Evolutionary conservation across 2,113 vertebrate genomes (phyloP), one percentile per base, ranked within the genome.

Genomic region (Arothron firmamentum): DNA sequence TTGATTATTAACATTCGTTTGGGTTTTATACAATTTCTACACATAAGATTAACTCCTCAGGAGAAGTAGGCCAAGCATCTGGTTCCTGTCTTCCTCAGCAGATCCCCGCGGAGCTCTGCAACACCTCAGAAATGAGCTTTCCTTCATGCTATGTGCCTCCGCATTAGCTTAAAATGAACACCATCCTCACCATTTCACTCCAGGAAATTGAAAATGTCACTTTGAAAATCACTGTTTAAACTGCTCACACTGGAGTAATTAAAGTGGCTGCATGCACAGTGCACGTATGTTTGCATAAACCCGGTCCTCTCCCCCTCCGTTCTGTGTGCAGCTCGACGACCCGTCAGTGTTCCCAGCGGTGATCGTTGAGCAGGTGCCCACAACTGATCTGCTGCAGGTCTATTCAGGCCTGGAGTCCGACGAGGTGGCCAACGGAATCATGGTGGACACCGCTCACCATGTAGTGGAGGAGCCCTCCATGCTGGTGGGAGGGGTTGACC

Each of bases 321-420:
- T 75, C 43, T 75, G 65, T 55, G 8, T 63, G 23, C 76, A 94
- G 93, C 87, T 94, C 76, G 93, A 95, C 34, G 93, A 94, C 78
- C 93, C 93, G 2, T 92, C 92, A 1, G 92, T 93, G 56, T 95
- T 94, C 74, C 93, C 93, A 31, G 92, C 93, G 0, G 92, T 93
- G 67, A 94, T 95, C 2, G 93, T 94, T 55, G 93, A 95, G 78
- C 93, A 93, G 79, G 90, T 94, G 31, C 93, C 93, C 0, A 79
- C 92, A 17, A 84, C 93, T 0, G 93, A 94, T 80, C 88, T 95
- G 72, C 88, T 95, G 85, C 93, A 93, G 75, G 92, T 94, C 50
- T 95, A 93, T 77, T 93, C 93, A 0, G 92, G 93, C 31, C 88
- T 94, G 65, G 93, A 95, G 60, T 88, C 90, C 0, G 93, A 95